These are phyloP conservation scores for Laspeyria flexula DNA, from an alignment of 2,888 invertebrate genomes.

Conservation along the genomic window DNA sequence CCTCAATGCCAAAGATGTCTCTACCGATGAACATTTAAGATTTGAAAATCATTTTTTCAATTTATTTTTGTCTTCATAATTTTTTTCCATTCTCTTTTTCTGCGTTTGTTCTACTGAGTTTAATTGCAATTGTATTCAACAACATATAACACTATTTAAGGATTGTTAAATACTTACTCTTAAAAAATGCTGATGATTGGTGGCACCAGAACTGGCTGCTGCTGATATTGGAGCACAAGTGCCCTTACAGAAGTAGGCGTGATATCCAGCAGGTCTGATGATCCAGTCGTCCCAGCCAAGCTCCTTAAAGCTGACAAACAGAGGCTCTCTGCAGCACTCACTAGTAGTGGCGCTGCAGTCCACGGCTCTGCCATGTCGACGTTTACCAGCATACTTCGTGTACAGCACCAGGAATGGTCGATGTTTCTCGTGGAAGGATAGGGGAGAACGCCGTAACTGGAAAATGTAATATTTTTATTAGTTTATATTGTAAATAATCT, in stretches of 20 bases:
- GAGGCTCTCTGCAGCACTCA: constrained; percentile 93
- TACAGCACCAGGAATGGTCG: constrained; percentile 93
- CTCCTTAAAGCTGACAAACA: constrained; percentile 93
- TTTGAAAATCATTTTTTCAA: no score
- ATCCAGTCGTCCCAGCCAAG: constrained; percentile 97
- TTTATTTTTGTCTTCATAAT: no score
- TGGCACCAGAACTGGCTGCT: constrained; percentile 82
- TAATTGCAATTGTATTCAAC: no score
- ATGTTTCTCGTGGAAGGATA: constrained; percentile 89
- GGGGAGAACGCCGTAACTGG: constrained; percentile 87
- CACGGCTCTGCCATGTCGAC: constrained; percentile 87
- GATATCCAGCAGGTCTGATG: constrained; percentile 92
- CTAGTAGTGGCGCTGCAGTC: constrained; percentile 89
- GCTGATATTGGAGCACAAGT: constrained; percentile 91
- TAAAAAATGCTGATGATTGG: constrained; percentile 90
- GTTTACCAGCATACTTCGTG: constrained; percentile 89
- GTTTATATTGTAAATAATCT: constrained; percentile 1
- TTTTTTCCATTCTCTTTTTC: no score
- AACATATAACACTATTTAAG: no score
- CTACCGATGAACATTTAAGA: no score
- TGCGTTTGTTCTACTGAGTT: no score
- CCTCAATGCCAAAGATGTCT: no score
- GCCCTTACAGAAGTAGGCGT: constrained; percentile 95
- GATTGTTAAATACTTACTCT: constrained; percentile 89
- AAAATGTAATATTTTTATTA: constrained; percentile 1